A percentile compares a stretch with the other conserved stretches of the same genome.
Conservation (phyloP, 2,797 vertebrate species). For the Zalophus californianus region DNA sequence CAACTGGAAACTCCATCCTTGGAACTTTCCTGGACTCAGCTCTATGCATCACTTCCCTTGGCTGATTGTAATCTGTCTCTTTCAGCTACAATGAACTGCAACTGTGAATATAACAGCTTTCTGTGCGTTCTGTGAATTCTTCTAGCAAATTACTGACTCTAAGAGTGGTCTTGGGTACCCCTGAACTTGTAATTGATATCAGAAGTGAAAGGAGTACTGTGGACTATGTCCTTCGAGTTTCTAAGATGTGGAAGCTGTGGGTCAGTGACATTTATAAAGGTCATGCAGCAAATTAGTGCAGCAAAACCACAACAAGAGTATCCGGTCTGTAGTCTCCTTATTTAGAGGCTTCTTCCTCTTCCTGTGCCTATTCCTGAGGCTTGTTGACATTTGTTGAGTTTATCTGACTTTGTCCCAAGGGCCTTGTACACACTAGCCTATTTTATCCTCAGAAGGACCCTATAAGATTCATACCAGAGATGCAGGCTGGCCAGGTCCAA, state of each 20-base stretch:
- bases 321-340: not conserved
- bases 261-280: not conserved
- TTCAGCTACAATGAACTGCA: not conserved
- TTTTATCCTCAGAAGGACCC: not conserved
- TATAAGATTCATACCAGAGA: not conserved
- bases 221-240: not conserved
- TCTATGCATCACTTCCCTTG: not conserved
- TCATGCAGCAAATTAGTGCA: not conserved
- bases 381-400: not conserved
- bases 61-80: not conserved
- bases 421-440: not conserved
- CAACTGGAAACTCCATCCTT: not conserved
- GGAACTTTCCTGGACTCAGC: not conserved
- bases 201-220: not conserved
- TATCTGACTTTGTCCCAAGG: not conserved
- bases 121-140: not conserved
- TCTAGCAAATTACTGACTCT: not conserved
- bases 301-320: not conserved
- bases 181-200: not conserved
- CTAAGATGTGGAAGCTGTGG: not conserved
- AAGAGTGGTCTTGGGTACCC: not conserved
- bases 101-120: not conserved
- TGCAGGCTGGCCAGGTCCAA: not conserved
- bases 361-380: not conserved
- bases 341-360: not conserved